Evolutionary conservation across 2,113 vertebrate species (phyloP), one percentile per base, ranked within the genome.

Genomic region (Osmerus eperlanus): DNA sequence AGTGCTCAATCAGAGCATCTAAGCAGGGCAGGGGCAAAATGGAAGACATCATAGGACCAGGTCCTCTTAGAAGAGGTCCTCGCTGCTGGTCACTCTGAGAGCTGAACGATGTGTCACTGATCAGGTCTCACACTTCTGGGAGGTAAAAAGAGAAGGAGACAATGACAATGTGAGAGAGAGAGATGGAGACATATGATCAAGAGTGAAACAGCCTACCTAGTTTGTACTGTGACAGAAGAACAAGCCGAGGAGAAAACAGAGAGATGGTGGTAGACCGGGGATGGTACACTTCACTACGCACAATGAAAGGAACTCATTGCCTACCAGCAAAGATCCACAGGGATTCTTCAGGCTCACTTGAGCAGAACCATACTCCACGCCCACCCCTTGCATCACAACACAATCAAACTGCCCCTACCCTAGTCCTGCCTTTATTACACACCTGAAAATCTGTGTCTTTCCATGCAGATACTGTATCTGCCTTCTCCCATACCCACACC

Each of bases 311-410:
- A 79, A 65, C 73, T 84, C 75, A 82, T 87, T 89, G 74, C 84
- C 81, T 84, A 68, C 72, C 76, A 65, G 70, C 76, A 74, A 79
- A 81, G 81, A 84, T 89, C 85, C 87, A 84, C 75, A 69, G 69
- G 78, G 84, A 93, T 93, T 92, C 90, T 91, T 91, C 86, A 87
- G 78, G 90, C 84, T 93, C 86, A 85, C 82, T 89, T 84, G 82
- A 91, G 90, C 88, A 90, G 84, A 91, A 92, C 90, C 78, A 64
- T 19, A 67, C 69, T 41, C 54, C 53, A 65, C 73, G 54, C 74
- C 47, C 67, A 64, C 67, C 71, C 69, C 70, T 74, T 66, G 59
- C 83, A 75, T 71, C 76, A 58, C 75, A 77, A 81, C 75, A 79
- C 85, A 78, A 82, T 73, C 68, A 71, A 54, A 74, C 65, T 61